Percentiles rank a stretch among this genome's conserved stretches.
These are phyloP conservation scores for Campylomormyrus tamandua DNA, from an alignment of 2,113 vertebrate genomes.

Conservation along the genomic window DNA sequence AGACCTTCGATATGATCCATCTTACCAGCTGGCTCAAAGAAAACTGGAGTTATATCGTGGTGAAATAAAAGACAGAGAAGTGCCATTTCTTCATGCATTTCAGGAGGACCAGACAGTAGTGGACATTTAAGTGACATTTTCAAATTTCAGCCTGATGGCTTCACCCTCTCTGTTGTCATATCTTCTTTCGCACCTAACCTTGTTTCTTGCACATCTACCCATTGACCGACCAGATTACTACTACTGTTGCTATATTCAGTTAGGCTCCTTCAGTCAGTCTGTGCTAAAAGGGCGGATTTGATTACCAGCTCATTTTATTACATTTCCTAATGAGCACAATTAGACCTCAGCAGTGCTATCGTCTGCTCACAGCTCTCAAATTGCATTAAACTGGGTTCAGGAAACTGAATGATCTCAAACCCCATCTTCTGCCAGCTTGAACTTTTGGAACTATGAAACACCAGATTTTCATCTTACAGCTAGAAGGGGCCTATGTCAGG, in stretches of 20 bases:
- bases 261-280: slow-evolving; percentile 42
- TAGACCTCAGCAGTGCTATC: slow-evolving; percentile 43
- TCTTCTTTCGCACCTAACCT: slow-evolving; percentile 55
- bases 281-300: slow-evolving; percentile 60
- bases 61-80: not conserved
- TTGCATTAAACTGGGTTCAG: slow-evolving; percentile 42
- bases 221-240: slow-evolving; percentile 32
- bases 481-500: not conserved
- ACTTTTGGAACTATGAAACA: slow-evolving; percentile 3
- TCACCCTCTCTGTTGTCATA: slow-evolving; percentile 36
- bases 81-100: not conserved
- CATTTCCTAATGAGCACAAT: slow-evolving; percentile 55
- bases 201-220: slow-evolving; percentile 50
- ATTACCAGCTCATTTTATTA: slow-evolving; percentile 60
- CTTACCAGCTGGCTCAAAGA: not conserved
- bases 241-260: slow-evolving; percentile 46
- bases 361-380: slow-evolving; percentile 45
- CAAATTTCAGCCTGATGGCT: slow-evolving; percentile 28
- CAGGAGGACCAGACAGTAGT: slow-evolving; percentile 7
- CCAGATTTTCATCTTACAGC: not conserved
- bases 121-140: slow-evolving; percentile 43
- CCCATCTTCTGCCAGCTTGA: slow-evolving; percentile 37
- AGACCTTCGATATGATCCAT: not conserved
- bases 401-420: slow-evolving; percentile 38
- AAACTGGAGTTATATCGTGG: not conserved